Evolutionary conservation across 64 coral and sea anemone species (phyloP).

Genomic region (Porites australiensis): DNA sequence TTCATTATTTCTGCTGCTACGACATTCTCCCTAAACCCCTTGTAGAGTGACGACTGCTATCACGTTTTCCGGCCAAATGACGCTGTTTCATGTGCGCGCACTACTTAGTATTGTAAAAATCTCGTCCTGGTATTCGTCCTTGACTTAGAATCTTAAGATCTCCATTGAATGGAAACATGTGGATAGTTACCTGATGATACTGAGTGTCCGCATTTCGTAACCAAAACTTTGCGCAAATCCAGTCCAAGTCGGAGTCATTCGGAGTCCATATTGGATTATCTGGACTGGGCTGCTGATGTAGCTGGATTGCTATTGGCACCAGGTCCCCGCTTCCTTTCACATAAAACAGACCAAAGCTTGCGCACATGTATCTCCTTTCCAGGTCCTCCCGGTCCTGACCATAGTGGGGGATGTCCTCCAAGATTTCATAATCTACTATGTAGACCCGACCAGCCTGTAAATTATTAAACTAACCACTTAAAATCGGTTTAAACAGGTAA

Average conservation of each 20-base stretch:
- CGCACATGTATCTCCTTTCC: conserved; percentile 72
- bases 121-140: too few relatives aligned
- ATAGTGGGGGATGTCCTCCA: conserved; percentile 75
- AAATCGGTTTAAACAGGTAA: not conserved
- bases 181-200: conserved; percentile 69
- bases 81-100: too few relatives aligned
- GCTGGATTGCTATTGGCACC: conserved; percentile 85
- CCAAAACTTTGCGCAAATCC: conserved; percentile 88
- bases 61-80: too few relatives aligned
- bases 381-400: conserved; percentile 41
- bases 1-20: too few relatives aligned
- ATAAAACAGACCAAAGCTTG: conserved; percentile 71
- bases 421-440: conserved; percentile 68
- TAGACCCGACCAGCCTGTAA: conserved; percentile 83
- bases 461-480: not conserved
- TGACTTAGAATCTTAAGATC: too few relatives aligned
- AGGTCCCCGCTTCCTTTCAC: conserved; percentile 62
- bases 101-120: too few relatives aligned
- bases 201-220: conserved; percentile 76
- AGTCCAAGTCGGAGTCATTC: conserved; percentile 76
- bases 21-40: too few relatives aligned
- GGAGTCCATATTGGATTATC: conserved; percentile 93
- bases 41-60: too few relatives aligned
- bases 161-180: not conserved
- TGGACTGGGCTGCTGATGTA: conserved; percentile 48